Conservation (phyloP, 2,113 vertebrate genomes). For the Vidua chalybeata region DNA sequence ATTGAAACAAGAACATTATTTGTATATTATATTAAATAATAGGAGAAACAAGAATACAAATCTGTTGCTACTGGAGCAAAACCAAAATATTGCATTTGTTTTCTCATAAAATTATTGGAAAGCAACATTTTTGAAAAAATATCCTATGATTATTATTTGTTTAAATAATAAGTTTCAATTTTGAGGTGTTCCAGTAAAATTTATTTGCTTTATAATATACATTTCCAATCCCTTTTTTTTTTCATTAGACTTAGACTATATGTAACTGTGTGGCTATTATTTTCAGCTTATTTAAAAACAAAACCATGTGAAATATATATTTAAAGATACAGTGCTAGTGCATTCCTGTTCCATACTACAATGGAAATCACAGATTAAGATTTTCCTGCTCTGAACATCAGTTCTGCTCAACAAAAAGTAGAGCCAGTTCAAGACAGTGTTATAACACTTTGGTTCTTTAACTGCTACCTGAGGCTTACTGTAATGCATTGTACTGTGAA, state of each 20-base stretch:
- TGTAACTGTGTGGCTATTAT: not conserved
- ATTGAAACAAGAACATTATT: not conserved
- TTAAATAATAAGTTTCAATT: not conserved
- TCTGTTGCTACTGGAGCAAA: not conserved
- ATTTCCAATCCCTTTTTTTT: not conserved
- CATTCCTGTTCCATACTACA: not conserved
- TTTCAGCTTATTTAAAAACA: not conserved
- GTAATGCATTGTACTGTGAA: not conserved
- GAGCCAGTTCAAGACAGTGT: not conserved
- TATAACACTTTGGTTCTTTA: not conserved
- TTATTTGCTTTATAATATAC: not conserved
- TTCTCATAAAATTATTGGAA: not conserved
- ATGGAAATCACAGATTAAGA: not conserved
- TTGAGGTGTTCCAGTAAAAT: not conserved
- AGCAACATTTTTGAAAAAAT: not conserved
- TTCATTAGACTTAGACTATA: not conserved
- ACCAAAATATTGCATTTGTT: not conserved
- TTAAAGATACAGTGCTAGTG: not conserved
- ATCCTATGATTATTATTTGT: not conserved
- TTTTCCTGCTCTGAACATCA: not conserved
- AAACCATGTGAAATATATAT: rapidly evolving
- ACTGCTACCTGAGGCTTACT: not conserved
- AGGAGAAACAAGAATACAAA: not conserved
- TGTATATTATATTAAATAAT: not conserved
- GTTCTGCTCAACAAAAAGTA: not conserved